phyloP scores from a whole-genome alignment of 37 sponge, comb jelly and placozoan genomes.

The Axinella damicornis region DNA sequence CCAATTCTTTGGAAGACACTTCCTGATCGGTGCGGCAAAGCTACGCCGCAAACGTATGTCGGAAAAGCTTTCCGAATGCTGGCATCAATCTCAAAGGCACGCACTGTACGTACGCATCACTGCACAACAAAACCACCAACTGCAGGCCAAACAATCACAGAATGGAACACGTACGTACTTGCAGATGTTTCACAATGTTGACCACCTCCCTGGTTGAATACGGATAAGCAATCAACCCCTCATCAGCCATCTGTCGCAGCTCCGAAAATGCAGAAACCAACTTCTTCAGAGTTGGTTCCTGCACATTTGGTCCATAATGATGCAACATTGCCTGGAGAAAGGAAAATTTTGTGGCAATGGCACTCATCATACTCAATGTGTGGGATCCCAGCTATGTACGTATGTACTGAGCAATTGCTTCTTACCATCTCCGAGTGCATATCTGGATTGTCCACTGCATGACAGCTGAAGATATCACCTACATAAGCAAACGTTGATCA shows the following conservation, averaged over 20 bases:
- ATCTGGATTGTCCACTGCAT: constrained; percentile 94
- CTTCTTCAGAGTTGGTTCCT: constrained; percentile 69
- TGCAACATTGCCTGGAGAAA: constrained; percentile 71
- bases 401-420: too few species aligned
- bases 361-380: too few species aligned
- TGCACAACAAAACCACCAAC: too few species aligned
- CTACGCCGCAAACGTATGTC: too few species aligned
- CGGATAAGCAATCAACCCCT: constrained; percentile 87
- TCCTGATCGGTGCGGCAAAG: too few species aligned
- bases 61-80: too few species aligned
- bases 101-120: too few species aligned
- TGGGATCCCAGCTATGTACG: too few species aligned
- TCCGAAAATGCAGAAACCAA: constrained; percentile 87
- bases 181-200: constrained; percentile 86
- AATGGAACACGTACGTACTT: too few species aligned
- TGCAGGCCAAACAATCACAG: too few species aligned
- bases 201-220: constrained; percentile 96
- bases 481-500: background rate
- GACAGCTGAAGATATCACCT: constrained; percentile 93
- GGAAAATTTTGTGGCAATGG: background rate
- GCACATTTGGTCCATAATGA: constrained; percentile 83
- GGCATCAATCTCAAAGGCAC: too few species aligned
- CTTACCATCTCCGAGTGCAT: constrained; percentile 90
- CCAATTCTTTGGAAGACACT: too few species aligned
- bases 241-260: constrained; percentile 85